Evolutionary conservation across 2,888 invertebrate species (phyloP), one percentile per base, ranked within the genome.

Genomic region (Eristalinus sepulchralis): DNA sequence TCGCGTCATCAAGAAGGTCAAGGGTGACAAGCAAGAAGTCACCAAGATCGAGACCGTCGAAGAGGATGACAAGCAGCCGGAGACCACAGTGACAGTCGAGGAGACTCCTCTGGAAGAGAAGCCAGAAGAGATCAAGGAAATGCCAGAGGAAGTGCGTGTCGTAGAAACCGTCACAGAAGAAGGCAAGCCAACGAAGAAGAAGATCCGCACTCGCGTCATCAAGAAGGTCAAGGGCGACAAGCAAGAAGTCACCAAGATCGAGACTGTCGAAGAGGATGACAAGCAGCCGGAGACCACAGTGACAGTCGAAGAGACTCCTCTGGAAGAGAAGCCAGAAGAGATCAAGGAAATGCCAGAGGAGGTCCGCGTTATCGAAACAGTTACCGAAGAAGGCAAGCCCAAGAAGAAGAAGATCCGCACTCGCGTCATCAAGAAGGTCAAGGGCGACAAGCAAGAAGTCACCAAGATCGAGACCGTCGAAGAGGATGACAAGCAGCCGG

Each of bases 331-430:
- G 20, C 81, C 81, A 0, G 75, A 63, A 10, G 63, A 81, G 11
- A 27, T 81, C 0, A 9, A 3, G 0, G 81, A 81, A 47, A 67
- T 81, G 22, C 75, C 75, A 22, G 81, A 81, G 13, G 81, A 81
- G 63, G 75, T 75, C 1, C 60, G 92, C 63, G 89, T 93, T 1
- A 91, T 92, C 1, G 93, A 94, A 89, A 92, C 93, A 0, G 36
- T 81, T 8, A 93, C 93, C 0, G 89, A 89, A 22, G 90, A 91
- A 77, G 92, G 91, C 17, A 90, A 89, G 67, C 92, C 93, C 0
- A 91, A 90, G 78, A 93, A 92, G 88, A 90, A 89, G 71, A 89
- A 89, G 4, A 89, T 89, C 33, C 91, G 83, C 13, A 88, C 83
- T 22, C 83, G 82, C 17, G 68, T 75, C 10, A 79, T 88, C 20